Conservation (phyloP, 1,140 invertebrate species). For the Trichogramma pretiosum region DNA sequence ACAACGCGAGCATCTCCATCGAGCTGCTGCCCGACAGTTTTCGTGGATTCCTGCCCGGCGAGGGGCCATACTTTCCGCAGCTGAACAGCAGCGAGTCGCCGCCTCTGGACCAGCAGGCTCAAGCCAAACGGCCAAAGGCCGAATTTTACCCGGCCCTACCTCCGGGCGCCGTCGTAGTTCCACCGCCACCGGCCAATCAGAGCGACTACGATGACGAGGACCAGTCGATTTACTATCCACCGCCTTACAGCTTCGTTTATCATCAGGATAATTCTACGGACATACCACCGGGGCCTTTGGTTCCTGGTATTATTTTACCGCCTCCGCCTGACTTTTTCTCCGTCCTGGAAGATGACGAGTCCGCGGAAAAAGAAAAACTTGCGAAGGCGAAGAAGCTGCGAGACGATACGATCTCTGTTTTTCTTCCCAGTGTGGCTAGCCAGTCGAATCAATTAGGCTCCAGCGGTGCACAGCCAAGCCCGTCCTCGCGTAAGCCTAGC, state of each 20-base stretch:
- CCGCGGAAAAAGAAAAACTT: slow-evolving; percentile 18
- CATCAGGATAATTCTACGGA: slow-evolving; percentile 64
- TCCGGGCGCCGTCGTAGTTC: slow-evolving; percentile 60
- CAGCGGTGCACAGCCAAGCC: too few species aligned
- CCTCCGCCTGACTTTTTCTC: slow-evolving; percentile 80
- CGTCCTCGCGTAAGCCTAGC: slow-evolving; percentile 34
- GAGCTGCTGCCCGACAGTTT: slow-evolving; percentile 28
- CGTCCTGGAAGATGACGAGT: slow-evolving; percentile 46
- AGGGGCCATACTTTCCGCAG: slow-evolving; percentile 33
- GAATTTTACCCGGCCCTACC: slow-evolving; percentile 52
- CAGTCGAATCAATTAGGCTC: too few species aligned
- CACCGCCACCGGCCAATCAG: slow-evolving; percentile 60
- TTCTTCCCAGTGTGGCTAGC: slow-evolving; percentile 29
- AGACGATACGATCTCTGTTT: slow-evolving; percentile 29
- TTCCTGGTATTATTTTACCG: slow-evolving; percentile 77
- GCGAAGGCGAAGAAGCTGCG: neutral
- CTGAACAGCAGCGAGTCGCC: slow-evolving; percentile 46
- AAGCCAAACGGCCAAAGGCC: slow-evolving; percentile 15
- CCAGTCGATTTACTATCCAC: slow-evolving; percentile 81
- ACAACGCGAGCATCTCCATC: slow-evolving; percentile 32
- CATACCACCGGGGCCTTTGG: slow-evolving; percentile 74
- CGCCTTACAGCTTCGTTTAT: slow-evolving; percentile 80
- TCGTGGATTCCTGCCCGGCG: slow-evolving; percentile 32
- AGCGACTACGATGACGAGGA: slow-evolving; percentile 77
- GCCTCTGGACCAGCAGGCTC: slow-evolving; percentile 32